A percentile compares a stretch with the other conserved stretches of the same genome.
Conservation (phyloP, 2,888 invertebrate species). For the Heteromurus nitidus region DNA sequence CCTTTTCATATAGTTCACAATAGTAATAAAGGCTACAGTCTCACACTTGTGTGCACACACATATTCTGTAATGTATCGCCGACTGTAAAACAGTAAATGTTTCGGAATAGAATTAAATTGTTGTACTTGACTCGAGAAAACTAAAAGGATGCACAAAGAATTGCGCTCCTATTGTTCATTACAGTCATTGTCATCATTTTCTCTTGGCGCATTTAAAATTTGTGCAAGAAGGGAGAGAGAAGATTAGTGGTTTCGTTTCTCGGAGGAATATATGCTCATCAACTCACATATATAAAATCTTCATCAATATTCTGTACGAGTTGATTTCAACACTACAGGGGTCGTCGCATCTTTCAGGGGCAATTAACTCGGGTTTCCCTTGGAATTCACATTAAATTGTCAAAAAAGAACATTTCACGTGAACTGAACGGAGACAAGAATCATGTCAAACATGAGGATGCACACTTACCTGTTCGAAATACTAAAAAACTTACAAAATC, state of each 20-base stretch:
- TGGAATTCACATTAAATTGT: conserved; percentile 43
- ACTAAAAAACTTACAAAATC: neutral
- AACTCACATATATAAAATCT: neutral
- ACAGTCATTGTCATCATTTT: neutral
- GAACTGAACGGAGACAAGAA: conserved; percentile 8
- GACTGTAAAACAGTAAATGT: conserved; percentile 15
- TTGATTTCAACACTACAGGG: conserved; percentile 20
- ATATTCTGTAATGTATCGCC: too few species aligned
- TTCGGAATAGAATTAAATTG: conserved; percentile 8
- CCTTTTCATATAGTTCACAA: neutral
- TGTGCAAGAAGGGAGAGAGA: neutral
- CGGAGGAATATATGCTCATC: neutral
- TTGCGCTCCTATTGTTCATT: neutral
- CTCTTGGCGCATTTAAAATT: neutral
- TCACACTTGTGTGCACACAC: neutral
- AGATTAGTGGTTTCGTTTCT: neutral
- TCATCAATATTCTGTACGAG: conserved; percentile 40
- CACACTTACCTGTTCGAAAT: neutral
- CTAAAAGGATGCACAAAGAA: neutral
- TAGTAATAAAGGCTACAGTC: neutral
- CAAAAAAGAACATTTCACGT: conserved; percentile 9
- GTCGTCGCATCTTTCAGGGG: conserved; percentile 23
- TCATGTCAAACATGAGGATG: conserved; percentile 5
- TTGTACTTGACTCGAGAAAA: neutral
- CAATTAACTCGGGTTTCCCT: conserved; percentile 36